phyloP scores from a whole-genome alignment of 2,113 vertebrate species.

The Pelmatolapia mariae region DNA sequence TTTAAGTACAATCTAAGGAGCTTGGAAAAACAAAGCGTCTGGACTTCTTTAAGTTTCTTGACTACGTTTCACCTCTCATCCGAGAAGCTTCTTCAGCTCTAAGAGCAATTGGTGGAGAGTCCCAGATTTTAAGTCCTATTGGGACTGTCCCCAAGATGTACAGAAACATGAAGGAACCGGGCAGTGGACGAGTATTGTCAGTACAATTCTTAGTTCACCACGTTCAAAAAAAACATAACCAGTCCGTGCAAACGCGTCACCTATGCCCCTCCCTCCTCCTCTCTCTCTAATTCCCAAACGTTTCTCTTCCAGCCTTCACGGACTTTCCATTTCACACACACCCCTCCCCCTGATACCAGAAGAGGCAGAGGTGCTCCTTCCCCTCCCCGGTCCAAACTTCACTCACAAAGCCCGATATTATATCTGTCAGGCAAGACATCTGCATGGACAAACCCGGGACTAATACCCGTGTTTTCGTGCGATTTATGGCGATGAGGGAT shows the following conservation, averaged over 20 bases:
- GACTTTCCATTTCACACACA: constrained; percentile 47
- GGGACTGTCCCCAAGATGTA: background rate
- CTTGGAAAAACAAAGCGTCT: background rate
- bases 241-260: background rate
- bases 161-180: background rate
- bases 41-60: background rate
- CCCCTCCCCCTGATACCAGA: constrained; percentile 55
- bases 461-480: constrained; percentile 5
- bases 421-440: constrained; percentile 42
- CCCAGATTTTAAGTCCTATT: background rate
- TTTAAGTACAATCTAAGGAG: background rate
- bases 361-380: constrained; percentile 40
- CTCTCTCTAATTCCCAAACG: background rate
- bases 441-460: constrained; percentile 33
- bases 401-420: constrained; percentile 45
- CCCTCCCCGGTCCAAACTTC: constrained; percentile 24
- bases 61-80: background rate
- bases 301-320: background rate
- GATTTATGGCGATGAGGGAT: constrained; percentile 48
- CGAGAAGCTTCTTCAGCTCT: background rate
- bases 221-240: background rate
- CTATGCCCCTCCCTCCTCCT: background rate
- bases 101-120: background rate
- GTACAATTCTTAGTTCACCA: background rate
- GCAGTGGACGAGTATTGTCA: background rate